A percentile compares a stretch with the other conserved stretches of the same genome.
Conservation (phyloP, 2,888 invertebrate genomes). For the Stratiomys singularior region DNA sequence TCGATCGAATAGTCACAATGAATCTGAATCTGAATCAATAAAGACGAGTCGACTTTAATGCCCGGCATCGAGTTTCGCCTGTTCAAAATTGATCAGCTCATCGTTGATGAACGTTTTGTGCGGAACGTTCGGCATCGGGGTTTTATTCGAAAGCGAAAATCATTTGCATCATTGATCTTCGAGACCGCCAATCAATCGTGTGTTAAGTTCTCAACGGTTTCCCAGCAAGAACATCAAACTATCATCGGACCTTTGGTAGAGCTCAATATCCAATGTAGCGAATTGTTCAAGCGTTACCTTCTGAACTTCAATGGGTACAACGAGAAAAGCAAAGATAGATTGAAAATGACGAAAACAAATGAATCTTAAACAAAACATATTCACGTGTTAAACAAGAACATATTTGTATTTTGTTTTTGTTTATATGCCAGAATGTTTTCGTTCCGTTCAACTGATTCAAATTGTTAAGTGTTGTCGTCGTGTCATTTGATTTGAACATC, state of each 20-base stretch:
- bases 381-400: background rate
- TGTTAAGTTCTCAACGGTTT: background rate
- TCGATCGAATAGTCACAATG: slow-evolving; percentile 29
- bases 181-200: slow-evolving; percentile 3
- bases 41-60: slow-evolving; percentile 28
- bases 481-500: slow-evolving; percentile 10
- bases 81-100: slow-evolving; percentile 40
- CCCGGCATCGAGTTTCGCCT: slow-evolving; percentile 25
- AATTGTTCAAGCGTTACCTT: background rate
- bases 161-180: slow-evolving; percentile 4
- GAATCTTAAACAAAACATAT: background rate
- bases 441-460: slow-evolving; percentile 16
- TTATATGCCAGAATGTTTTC: background rate
- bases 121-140: background rate
- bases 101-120: background rate
- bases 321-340: slow-evolving; percentile 9
- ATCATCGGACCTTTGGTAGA: background rate
- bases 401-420: background rate
- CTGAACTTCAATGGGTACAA: background rate
- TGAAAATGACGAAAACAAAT: no score
- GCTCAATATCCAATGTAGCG: background rate
- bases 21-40: slow-evolving; percentile 18
- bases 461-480: background rate
- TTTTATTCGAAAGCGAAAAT: background rate
- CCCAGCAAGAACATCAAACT: slow-evolving; percentile 19